Conservation (phyloP, 2,797 vertebrate species). For the Thunnus albacares region DNA sequence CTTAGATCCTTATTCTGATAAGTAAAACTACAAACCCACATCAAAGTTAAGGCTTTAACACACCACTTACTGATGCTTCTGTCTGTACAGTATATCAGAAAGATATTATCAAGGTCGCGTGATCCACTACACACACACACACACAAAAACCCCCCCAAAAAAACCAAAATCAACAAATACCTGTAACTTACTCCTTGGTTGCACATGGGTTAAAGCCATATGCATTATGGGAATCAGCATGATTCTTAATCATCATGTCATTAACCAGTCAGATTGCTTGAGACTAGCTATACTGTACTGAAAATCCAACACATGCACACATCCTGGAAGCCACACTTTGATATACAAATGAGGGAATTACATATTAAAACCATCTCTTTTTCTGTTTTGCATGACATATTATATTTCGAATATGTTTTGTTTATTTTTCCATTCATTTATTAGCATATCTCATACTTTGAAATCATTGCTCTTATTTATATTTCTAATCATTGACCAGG, state of each 20-base stretch:
- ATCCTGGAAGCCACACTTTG: background rate
- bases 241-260: constrained; percentile 12
- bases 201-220: constrained; percentile 14
- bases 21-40: background rate
- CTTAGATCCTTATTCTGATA: background rate
- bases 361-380: too few relatives aligned
- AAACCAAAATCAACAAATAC: constrained; percentile 14
- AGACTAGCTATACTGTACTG: background rate
- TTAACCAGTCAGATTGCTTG: too few relatives aligned
- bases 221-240: constrained; percentile 6
- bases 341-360: background rate
- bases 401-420: background rate
- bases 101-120: background rate
- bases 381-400: background rate
- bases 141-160: background rate
- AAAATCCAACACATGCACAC: background rate
- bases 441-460: background rate
- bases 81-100: background rate
- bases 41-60: background rate
- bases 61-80: too few relatives aligned
- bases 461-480: background rate
- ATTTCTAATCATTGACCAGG: background rate
- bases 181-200: constrained; percentile 14
- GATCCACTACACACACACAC: background rate
- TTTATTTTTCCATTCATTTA: background rate